These are phyloP conservation scores for Neolamprologus brichardi DNA, from an alignment of 2,113 vertebrate genomes.

Conservation along the genomic window DNA sequence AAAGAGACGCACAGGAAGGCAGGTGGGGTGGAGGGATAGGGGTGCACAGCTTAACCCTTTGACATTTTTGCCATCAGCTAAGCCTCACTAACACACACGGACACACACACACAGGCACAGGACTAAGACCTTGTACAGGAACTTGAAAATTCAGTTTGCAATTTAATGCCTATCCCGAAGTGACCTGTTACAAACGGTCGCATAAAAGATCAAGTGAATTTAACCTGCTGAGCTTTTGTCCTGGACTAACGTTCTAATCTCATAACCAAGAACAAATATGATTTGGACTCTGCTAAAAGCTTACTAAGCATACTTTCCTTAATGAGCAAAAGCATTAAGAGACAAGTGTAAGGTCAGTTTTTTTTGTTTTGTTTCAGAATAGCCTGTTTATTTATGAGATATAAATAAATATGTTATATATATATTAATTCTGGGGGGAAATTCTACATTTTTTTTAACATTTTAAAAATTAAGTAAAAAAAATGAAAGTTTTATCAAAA, in stretches of 20 bases:
- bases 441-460: background rate
- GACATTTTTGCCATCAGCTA: conserved; percentile 39
- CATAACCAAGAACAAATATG: conserved; percentile 12
- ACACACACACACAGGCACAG: background rate
- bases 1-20: background rate
- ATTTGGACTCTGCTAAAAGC: conserved; percentile 5
- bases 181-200: conserved; percentile 20
- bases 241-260: background rate
- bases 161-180: conserved; percentile 11
- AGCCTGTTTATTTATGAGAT: background rate
- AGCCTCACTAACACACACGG: background rate
- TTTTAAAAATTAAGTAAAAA: background rate
- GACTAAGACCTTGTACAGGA: conserved; percentile 1
- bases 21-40: background rate
- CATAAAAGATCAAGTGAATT: background rate
- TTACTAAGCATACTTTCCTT: background rate
- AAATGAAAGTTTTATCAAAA: fast-evolving
- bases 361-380: background rate
- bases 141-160: conserved; percentile 31
- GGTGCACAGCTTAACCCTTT: conserved; percentile 34
- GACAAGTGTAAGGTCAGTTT: background rate
- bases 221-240: conserved; percentile 28
- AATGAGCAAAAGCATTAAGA: background rate
- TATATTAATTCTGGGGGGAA: background rate
- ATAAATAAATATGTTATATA: background rate